Evolutionary conservation across 2,888 invertebrate species (phyloP).

Genomic region (Caprella mutica): DNA sequence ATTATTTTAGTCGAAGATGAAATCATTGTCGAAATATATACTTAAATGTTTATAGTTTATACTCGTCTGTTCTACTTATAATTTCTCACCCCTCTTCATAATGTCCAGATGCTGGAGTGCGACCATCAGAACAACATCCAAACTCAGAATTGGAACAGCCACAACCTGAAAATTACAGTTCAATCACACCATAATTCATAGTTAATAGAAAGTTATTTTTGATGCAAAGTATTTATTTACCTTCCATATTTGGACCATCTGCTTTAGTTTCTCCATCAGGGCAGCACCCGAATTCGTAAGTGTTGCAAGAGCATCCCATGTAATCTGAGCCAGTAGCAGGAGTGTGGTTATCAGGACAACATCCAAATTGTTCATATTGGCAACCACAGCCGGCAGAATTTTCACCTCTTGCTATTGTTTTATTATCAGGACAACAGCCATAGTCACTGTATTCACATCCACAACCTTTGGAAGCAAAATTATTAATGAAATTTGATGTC

Average conservation of each 20-base stretch:
- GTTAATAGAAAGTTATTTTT: background rate
- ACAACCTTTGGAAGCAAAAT: constrained; percentile 46
- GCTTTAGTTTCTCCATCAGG: constrained; percentile 54
- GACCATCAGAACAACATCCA: constrained; percentile 77
- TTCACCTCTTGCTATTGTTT: constrained; percentile 64
- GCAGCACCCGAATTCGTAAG: constrained; percentile 82
- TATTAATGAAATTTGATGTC: background rate
- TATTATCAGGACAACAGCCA: constrained; percentile 51
- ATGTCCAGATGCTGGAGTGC: constrained; percentile 67
- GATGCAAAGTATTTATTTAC: constrained; percentile 1
- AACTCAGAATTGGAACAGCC: constrained; percentile 62
- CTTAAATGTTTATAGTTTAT: too few species aligned
- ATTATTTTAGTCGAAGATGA: too few species aligned
- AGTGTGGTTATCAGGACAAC: constrained; percentile 32
- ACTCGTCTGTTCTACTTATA: too few species aligned
- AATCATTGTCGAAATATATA: too few species aligned
- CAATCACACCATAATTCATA: background rate
- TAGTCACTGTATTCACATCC: constrained; percentile 59
- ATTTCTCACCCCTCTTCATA: constrained; percentile 59
- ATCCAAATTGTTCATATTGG: constrained; percentile 29
- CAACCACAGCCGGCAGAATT: constrained; percentile 48
- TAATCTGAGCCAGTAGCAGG: constrained; percentile 28
- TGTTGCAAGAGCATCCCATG: constrained; percentile 71
- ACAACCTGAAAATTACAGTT: constrained; percentile 49
- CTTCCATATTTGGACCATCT: constrained; percentile 29